These are phyloP conservation scores for Hippocampus abdominalis DNA, from an alignment of 2,113 vertebrate species.

Conservation along the genomic window DNA sequence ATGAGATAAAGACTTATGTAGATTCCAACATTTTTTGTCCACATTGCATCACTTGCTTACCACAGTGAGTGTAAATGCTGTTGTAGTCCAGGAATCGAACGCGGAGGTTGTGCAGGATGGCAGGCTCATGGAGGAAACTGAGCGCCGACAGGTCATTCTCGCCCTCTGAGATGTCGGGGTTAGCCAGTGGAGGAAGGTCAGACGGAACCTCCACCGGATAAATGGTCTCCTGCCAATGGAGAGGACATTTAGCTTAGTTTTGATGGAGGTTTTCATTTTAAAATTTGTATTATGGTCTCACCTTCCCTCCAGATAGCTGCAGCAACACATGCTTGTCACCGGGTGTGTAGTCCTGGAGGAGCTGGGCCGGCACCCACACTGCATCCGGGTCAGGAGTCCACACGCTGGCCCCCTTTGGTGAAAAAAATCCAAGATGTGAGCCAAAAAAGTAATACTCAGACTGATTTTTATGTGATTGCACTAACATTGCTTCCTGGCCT, in stretches of 20 bases:
- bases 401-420: conserved; percentile 68
- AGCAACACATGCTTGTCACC: conserved; percentile 63
- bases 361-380: conserved; percentile 73
- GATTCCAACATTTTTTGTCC: not conserved
- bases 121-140: conserved; percentile 78
- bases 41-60: conserved; percentile 48
- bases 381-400: conserved; percentile 73
- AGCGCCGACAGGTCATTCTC: conserved; percentile 74
- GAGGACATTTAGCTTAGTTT: not conserved
- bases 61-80: conserved; percentile 79
- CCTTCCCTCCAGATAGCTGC: conserved; percentile 65
- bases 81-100: conserved; percentile 76
- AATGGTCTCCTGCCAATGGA: conserved; percentile 48
- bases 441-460: not conserved
- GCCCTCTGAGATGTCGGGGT: conserved; percentile 73
- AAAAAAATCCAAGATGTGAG: not conserved
- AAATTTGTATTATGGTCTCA: conserved; percentile 27
- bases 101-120: conserved; percentile 75
- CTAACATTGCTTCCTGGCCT: conserved; percentile 14
- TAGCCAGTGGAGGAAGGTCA: conserved; percentile 72
- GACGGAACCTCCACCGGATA: conserved; percentile 42
- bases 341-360: conserved; percentile 63
- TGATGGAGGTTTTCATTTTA: not conserved
- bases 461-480: conserved; percentile 9
- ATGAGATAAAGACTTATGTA: not conserved